Base-by-base conservation (phyloP, 92 coral and sea anemone genomes). In the Phymanthus crucifer region DNA sequence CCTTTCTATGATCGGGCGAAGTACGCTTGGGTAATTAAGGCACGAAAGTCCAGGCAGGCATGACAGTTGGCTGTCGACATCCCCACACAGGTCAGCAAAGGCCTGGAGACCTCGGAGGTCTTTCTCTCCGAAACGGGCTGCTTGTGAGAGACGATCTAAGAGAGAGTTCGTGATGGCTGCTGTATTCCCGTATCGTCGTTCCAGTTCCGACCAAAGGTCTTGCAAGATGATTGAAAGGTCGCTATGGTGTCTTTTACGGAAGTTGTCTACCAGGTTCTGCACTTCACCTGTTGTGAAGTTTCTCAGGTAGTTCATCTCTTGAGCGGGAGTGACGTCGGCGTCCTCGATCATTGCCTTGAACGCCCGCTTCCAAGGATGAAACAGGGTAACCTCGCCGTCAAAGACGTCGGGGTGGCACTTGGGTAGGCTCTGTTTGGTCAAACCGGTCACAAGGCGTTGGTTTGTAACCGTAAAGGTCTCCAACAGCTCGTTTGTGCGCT, bases 341-440 rank as follows among this genome's bases (percentile, higher is more conserved):
- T 71, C 88, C 35, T 65, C 56, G 27, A 84, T 70, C 88, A 84
- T 84, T 2, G 86, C 80, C 38, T 82, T 82, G 66, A 74, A 82
- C 9, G 81, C 23, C 29, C 61, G 33, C 34, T 83, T 83, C 86
- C 86, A 83, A 11, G 86, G 86, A 47, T 83, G 86, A 29, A 73
- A 81, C 26, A 81, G 72, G 9, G 85, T 81, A 38, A 76, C 43
- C 27, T 85, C 89, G 9, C 84, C 89, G 78, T 67, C 32, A 34
- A 84, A 84, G 8, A 46, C 73, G 52, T 84, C 84, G 40, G 88
- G 88, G 32, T 84, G 84, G 56, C 89, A 85, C 38, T 85, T 85
- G 19, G 89, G 84, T 37, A 85, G 65, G 52, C 75, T 78, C 43
- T 78, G 84, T 45, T 47, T 61, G 23, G 89, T 72, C 17, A 85